Percentiles rank a stretch among this genome's conserved stretches.
Evolutionary conservation across 2,888 invertebrate species (phyloP).

Genomic region (Dryobota labecula): DNA sequence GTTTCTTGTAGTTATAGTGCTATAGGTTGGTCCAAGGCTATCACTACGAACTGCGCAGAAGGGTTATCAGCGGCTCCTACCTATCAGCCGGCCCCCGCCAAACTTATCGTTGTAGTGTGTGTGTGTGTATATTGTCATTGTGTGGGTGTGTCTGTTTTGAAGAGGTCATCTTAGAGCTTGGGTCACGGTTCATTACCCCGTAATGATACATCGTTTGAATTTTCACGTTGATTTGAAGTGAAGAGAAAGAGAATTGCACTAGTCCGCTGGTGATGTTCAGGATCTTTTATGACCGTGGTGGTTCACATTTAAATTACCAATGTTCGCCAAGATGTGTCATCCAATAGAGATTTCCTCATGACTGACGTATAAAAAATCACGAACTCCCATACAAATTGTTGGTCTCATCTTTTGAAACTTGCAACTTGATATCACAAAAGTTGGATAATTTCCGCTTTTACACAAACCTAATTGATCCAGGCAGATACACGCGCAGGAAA

Average conservation of each 20-base stretch:
- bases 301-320: no score
- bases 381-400: neutral
- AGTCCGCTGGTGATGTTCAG: neutral
- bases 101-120: conserved; percentile 2
- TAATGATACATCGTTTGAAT: neutral
- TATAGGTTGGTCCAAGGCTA: conserved; percentile 46
- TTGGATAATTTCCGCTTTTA: neutral
- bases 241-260: neutral
- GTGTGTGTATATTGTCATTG: neutral
- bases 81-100: conserved; percentile 50
- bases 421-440: neutral
- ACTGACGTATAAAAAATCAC: neutral
- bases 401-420: neutral
- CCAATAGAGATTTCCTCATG: no score
- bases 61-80: conserved; percentile 52
- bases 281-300: neutral
- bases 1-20: conserved; percentile 4
- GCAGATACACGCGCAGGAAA: neutral
- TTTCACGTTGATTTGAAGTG: neutral
- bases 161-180: conserved; percentile 20
- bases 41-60: conserved; percentile 26
- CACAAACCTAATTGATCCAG: neutral
- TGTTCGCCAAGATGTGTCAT: neutral
- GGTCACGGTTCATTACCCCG: conserved; percentile 24
- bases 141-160: conserved; percentile 24